Base-by-base conservation (phyloP, 2,888 invertebrate genomes). In the Lepidochrysops patricia region DNA sequence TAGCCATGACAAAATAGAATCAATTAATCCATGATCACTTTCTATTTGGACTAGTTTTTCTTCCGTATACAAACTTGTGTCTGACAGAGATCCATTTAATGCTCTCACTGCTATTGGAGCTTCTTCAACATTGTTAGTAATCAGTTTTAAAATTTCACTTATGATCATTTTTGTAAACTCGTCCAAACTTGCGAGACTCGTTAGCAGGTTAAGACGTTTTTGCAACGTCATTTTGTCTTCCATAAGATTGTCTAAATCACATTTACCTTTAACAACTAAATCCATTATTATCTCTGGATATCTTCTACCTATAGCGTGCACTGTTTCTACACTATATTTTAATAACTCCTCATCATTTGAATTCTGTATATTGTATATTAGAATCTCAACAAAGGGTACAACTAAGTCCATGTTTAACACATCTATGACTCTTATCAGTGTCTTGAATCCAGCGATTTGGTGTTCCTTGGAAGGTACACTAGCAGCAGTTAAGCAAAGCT, bases 241-340 rank as follows among this genome's bases (percentile, higher is more conserved):
- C 0, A 71, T 73, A 19, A 84, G 63, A 63, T 81, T 76, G 0
- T 79, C 76, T 32, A 88, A 69, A 61, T 82, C 79, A 68, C 86
- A 85, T 63, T 86, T 86, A 1, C 87, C 83, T 73, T 82, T 81
- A 1, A 92, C 80, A 3, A 90, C 80, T 34, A 82, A 71, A 65
- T 69, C 80, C 89, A 77, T 93, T 67, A 90, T 91, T 80, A 74
- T 71, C 66, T 85, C 80, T 0, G 91, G 90, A 76, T 91, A 90
- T 61, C 83, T 80, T 62, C 76, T 76, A 0, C 91, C 90, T 60
- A 92, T 89, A 32, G 79, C 77, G 64, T 90, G 85, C n/a, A 93
- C 77, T 23, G 91, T 87, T 67, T 81, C 75, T 1, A 91, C 80
- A 63, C 91, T 83, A 0, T 84, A 72, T 59, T 73, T 76, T 19